Evolutionary conservation across 2,888 invertebrate genomes (phyloP), one percentile per base, ranked within the genome.

Genomic region (Microctonus brassicae): DNA sequence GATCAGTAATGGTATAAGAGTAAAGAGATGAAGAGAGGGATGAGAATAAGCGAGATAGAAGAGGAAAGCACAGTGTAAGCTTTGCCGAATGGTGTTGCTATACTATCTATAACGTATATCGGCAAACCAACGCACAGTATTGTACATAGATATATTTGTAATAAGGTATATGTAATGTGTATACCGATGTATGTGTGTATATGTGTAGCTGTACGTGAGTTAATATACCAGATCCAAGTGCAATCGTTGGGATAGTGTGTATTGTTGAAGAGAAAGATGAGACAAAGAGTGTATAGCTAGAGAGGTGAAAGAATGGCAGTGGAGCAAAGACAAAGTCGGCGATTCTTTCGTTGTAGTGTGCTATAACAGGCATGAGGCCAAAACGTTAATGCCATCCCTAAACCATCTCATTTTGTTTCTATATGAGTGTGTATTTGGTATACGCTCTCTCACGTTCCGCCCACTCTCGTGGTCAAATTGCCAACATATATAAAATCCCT

Each of bases 1-100:
- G 61, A 70, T 61, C 70, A 69, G 57, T 65, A 69, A 64, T 65
- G 58, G 66, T 70, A 58, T 70, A 52, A 22, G 62, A n/a, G 34
- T 33, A 42, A 67, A 69, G 29, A 26, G 26, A 58, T 6, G 29
- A 62, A 29, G n/a, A 42, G 42, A n/a, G 4, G n/a, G n/a, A 13
- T n/a, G 39, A 13, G n/a, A n/a, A n/a, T 4, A 39, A 13, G n/a
- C 3, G 39, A 39, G 39, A 39, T 7, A 2, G 20, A 47, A 17
- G 7, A 7, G 47, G 9, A 17, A 17, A 47, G 57, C 3, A 29
- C 29, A 3, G 57, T 4, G 26, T 34, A 34, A 58, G 63, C 55
- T 70, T 33, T 33, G 36, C 2, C 63, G 67, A 33, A 60, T 60
- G 20, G 52, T 26, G n/a, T 53, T 53, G 36, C 24, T 65, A 53